Percentiles rank a stretch among this genome's conserved stretches.
These are phyloP conservation scores for Hapalemur alaotrensis DNA, from an alignment of 2,797 vertebrate genomes.

Conservation along the genomic window DNA sequence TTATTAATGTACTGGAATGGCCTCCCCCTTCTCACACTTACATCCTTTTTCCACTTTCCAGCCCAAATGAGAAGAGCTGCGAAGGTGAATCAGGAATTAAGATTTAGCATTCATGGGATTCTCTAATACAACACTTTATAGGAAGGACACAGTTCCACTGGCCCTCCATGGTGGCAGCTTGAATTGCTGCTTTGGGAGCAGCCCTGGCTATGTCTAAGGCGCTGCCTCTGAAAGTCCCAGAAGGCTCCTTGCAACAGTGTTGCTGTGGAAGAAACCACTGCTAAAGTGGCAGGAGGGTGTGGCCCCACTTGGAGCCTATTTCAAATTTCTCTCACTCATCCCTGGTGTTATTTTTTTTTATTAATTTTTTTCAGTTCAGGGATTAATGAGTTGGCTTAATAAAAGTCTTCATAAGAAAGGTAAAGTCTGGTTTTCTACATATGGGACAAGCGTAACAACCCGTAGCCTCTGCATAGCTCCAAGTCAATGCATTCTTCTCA, in stretches of 20 bases:
- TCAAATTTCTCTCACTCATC: background rate
- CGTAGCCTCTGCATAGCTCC: too few relatives aligned
- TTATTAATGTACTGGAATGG: background rate
- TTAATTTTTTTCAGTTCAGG: background rate
- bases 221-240: background rate
- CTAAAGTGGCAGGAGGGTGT: background rate
- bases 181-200: background rate
- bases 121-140: rapidly evolving
- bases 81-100: background rate
- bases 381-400: background rate
- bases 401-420: background rate
- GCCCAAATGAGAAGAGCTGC: background rate
- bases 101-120: background rate
- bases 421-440: background rate
- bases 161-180: background rate
- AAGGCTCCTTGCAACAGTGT: background rate
- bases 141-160: background rate
- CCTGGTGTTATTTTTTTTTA: background rate
- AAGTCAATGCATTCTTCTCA: rapidly evolving
- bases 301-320: background rate
- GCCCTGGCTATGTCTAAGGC: background rate
- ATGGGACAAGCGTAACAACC: background rate
- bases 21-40: background rate
- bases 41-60: background rate
- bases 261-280: background rate